phyloP scores from a whole-genome alignment of 2,113 vertebrate genomes.

The Clarias batrachus region DNA sequence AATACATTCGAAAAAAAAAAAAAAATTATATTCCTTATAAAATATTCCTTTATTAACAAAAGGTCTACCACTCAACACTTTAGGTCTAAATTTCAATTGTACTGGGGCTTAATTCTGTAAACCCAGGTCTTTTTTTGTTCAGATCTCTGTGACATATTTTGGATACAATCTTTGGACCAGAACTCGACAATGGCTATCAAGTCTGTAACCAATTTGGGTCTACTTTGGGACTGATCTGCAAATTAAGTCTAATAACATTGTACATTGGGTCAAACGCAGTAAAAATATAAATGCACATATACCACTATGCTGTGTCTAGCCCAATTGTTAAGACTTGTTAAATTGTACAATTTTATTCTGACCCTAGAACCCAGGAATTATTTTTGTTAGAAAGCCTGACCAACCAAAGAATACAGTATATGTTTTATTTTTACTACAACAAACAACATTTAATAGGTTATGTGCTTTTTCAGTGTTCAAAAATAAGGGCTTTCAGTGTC shows the following conservation, averaged over 20 bases:
- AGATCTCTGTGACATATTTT: not conserved
- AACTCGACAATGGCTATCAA: not conserved
- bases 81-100: not conserved
- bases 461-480: not conserved
- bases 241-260: not conserved
- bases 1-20: too few species aligned
- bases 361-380: not conserved
- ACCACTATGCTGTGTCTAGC: not conserved
- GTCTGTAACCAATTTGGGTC: not conserved
- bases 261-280: not conserved
- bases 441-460: not conserved
- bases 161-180: not conserved
- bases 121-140: not conserved
- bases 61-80: not conserved
- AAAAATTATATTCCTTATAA: not conserved
- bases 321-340: not conserved
- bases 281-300: not conserved
- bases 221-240: not conserved
- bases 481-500: not conserved
- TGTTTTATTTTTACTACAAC: not conserved
- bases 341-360: not conserved
- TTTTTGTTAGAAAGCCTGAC: not conserved
- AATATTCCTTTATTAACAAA: not conserved
- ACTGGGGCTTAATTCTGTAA: not conserved
- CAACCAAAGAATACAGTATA: not conserved